A percentile compares a stretch with the other conserved stretches of the same genome.
Conservation (phyloP, 1,140 invertebrate species). For the Caenorhabditis latens region DNA sequence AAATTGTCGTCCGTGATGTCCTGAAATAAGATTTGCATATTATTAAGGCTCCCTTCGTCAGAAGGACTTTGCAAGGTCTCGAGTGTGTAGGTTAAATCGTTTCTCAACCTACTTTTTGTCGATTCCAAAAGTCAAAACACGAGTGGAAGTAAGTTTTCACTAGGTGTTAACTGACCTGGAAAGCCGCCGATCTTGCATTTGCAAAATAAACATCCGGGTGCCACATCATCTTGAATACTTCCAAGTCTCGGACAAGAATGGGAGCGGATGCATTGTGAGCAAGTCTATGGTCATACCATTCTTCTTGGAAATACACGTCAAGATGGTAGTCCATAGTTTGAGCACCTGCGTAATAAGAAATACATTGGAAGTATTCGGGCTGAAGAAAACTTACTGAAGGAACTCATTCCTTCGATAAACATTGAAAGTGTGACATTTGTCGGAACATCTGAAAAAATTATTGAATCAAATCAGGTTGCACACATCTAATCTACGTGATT, state of each 20-base stretch:
- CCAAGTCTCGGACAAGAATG: conserved; percentile 73
- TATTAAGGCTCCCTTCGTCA: conserved; percentile 25
- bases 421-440: conserved; percentile 77
- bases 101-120: conserved; percentile 13
- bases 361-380: conserved; percentile 74
- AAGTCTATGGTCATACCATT: conserved; percentile 74
- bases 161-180: conserved; percentile 61
- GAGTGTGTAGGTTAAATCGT: conserved; percentile 25
- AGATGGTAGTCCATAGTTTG: conserved; percentile 78
- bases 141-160: conserved; percentile 4
- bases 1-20: conserved; percentile 76
- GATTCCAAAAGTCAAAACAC: conserved; percentile 13
- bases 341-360: conserved; percentile 74
- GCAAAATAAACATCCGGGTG: conserved; percentile 77
- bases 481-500: conserved; percentile 15
- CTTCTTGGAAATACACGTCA: conserved; percentile 77
- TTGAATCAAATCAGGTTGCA: background rate
- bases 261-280: conserved; percentile 73
- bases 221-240: conserved; percentile 75
- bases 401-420: conserved; percentile 77
- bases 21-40: conserved; percentile 63
- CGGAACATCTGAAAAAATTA: conserved; percentile 69
- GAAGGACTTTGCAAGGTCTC: background rate
- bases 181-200: conserved; percentile 73
- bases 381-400: conserved; percentile 74